Base-by-base conservation (phyloP, 2,113 vertebrate species). In the Oryzias melastigma region DNA sequence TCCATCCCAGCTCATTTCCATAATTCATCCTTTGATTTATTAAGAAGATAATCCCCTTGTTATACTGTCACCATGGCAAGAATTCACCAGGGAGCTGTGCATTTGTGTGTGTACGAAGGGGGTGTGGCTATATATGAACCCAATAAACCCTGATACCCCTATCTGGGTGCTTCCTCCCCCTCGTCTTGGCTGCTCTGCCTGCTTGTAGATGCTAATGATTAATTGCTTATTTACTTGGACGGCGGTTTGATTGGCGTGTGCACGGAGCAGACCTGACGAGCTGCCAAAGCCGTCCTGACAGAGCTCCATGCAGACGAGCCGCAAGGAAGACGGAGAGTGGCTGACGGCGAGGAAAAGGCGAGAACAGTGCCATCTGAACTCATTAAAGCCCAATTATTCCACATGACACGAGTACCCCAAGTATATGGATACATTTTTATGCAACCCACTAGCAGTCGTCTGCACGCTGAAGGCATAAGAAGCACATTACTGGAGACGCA, bases 21-120 rank as follows among this genome's bases (percentile, higher is more conserved):
- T 89, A 87, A 84, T 86, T 84, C 66, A 82, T 76, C 81, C 51
- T 3, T 69, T 85, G 80, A 87, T 29, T 83, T 85, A 83, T 84
- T 83, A 83, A 84, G 82, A 82, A 56, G 67, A 83, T 86, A 85
- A 89, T 89, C 82, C 80, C 69, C 66, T 88, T 86, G 80, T 85
- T 82, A 77, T 65, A 66, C 6, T 44, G 69, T 62, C 25, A 16
- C 72, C 66, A 19, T 42, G 0, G 3, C 59, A 65, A 58, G 35
- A 73, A 67, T 71, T 77, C 83, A 67, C 54, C n/a, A 67, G 73
- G 50, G 75, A 82, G 54, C 41, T 50, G 45, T 20, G 51, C 63
- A 4, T 52, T 35, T 60, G 58, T 47, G 53, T 55, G 29, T 54
- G 52, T 58, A 35, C 35, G 18, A 62, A 54, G 43, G 20, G 70